Base-by-base conservation (phyloP, 2,113 vertebrate genomes). In the Todiramphus chloris region DNA sequence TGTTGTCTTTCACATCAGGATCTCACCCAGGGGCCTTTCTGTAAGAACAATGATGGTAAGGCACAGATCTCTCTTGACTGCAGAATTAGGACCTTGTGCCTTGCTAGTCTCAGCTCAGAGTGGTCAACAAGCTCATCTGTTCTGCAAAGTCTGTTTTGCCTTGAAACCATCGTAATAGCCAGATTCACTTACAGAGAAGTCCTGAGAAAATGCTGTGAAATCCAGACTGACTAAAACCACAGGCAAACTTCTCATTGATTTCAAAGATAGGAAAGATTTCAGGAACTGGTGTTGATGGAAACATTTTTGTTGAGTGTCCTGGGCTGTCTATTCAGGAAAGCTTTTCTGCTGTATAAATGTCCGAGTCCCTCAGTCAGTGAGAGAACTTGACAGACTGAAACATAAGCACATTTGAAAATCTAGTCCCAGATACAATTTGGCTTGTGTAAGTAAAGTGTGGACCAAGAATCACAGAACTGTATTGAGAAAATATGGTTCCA, bases 301-400 rank as follows among this genome's bases (percentile, higher is more conserved):
- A 24, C 24, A 19, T 30, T 53, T 63, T 53, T 35, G 5, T 43
- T 10, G 25, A 25, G 5, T 16, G 14, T 72, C 35, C 33, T 11
- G 18, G 24, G 11, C 35, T n/a, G 56, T 14, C 13, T 8, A 14
- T 19, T 39, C 46, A 53, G 56, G 31, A 58, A 6, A n/a, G 23
- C 6, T 39, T 46, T 53, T 13, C 16, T 46, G 5, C 28, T 55
- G 23, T 62, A 9, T 10, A 16, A 19, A 44, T 41, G 4, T 27
- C 6, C 0, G 1, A 73, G 8, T 55, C 3, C 8, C 13, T 41
- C 1, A 0, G 25, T 43, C 46, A 30, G 1, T 13, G 15, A 56
- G 9, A 30, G 21, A 46, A 8, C 16, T 1, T 37, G 28, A 56
- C 58, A 21, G 31, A 24, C 5, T 17, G 9, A 81, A 66, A 72